Conservation (phyloP, 23 tunicate species). For the Phallusia fumigata region DNA sequence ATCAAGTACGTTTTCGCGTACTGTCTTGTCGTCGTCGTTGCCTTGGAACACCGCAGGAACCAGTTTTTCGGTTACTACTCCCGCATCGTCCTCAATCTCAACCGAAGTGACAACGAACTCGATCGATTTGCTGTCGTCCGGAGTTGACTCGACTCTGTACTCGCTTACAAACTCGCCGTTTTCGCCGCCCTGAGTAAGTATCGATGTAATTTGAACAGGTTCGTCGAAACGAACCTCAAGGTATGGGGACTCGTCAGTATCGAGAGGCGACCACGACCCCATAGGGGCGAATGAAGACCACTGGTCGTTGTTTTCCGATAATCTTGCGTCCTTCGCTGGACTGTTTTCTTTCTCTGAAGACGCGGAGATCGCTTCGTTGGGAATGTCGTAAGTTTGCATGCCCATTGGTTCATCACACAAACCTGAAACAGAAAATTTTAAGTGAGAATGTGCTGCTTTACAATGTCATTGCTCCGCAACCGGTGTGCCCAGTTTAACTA, state of each 20-base stretch:
- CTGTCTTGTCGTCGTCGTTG: slow-evolving; percentile 46
- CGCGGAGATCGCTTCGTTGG: slow-evolving; percentile 48
- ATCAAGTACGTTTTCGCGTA: slow-evolving; percentile 46
- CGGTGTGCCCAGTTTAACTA: too few species aligned
- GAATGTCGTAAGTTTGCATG: slow-evolving; percentile 49
- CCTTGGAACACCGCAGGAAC: slow-evolving; percentile 35
- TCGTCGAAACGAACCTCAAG: slow-evolving; percentile 46
- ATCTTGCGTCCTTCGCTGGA: slow-evolving; percentile 42
- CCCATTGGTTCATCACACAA: slow-evolving; percentile 81
- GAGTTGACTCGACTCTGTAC: slow-evolving; percentile 37
- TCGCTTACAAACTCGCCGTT: slow-evolving; percentile 52
- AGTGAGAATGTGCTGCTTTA: too few species aligned
- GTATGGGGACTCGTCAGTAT: slow-evolving; percentile 51
- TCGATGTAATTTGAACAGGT: slow-evolving; percentile 39
- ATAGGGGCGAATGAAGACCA: background rate
- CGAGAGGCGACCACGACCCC: slow-evolving; percentile 68
- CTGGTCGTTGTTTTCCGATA: slow-evolving; percentile 8
- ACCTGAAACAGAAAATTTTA: background rate
- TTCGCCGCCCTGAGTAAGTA: slow-evolving; percentile 78
- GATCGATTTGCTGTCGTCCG: background rate
- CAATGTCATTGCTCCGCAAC: too few species aligned
- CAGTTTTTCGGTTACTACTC: background rate
- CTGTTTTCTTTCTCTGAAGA: slow-evolving; percentile 59
- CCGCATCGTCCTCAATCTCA: slow-evolving; percentile 10
- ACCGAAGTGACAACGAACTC: slow-evolving; percentile 15